A percentile compares a stretch with the other conserved stretches of the same genome.
phyloP scores from a whole-genome alignment of 35 echinoderm and acorn worm genomes.

The Eucidaris tribuloides region DNA sequence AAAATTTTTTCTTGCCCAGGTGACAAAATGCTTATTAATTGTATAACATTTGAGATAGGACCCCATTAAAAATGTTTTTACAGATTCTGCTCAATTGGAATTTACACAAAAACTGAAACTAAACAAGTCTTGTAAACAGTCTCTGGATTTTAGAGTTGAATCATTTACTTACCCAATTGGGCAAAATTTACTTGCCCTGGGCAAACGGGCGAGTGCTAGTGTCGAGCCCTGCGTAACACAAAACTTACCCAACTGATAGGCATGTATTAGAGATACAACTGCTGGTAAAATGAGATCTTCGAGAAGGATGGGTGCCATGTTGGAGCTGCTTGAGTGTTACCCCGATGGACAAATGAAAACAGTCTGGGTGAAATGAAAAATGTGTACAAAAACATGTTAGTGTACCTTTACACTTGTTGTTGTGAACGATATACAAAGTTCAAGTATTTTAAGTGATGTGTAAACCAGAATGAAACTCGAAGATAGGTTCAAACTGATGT shows the following conservation, averaged over 20 bases:
- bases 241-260: conserved; percentile 25
- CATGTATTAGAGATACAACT: conserved; percentile 28
- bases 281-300: conserved; percentile 16
- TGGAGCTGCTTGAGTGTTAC: too few species aligned
- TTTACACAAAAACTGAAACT: neutral
- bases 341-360: too few species aligned
- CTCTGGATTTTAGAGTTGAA: neutral
- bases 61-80: neutral
- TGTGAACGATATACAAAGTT: too few species aligned
- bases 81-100: neutral
- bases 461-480: too few species aligned
- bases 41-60: too few species aligned
- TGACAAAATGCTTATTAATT: too few species aligned
- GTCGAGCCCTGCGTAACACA: neutral
- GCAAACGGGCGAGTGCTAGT: neutral
- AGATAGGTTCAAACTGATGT: too few species aligned
- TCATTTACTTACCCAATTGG: neutral
- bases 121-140: neutral
- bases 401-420: too few species aligned
- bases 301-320: neutral
- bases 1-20: too few species aligned
- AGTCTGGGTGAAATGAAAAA: too few species aligned
- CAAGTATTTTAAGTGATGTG: too few species aligned
- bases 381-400: too few species aligned
- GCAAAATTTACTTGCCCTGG: neutral